Evolutionary conservation across 2,888 invertebrate species (phyloP).

Genomic region (Blera fallax): DNA sequence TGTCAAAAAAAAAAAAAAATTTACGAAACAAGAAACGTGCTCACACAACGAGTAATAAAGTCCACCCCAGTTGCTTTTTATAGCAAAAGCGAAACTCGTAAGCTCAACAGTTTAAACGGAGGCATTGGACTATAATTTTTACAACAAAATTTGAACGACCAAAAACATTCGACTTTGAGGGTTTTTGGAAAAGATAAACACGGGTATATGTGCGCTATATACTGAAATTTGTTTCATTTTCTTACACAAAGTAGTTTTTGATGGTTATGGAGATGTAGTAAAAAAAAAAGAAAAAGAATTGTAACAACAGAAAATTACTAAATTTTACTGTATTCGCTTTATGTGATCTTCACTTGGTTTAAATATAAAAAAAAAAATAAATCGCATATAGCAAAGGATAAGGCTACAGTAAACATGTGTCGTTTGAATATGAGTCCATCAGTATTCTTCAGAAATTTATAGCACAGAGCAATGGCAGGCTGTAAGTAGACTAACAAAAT

Average conservation of each 20-base stretch:
- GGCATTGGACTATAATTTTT: slow-evolving; percentile 3
- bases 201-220: neutral
- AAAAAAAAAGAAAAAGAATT: neutral
- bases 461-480: too few relatives aligned
- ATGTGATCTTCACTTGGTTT: neutral
- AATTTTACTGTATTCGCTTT: neutral
- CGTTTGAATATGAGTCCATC: too few relatives aligned
- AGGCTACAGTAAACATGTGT: neutral
- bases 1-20: neutral
- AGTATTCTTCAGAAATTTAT: too few relatives aligned
- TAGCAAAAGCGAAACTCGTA: neutral
- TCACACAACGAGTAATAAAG: neutral
- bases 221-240: neutral
- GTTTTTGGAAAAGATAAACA: neutral
- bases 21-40: neutral
- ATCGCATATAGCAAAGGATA: neutral
- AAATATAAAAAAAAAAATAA: neutral
- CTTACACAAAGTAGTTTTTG: neutral
- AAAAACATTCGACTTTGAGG: neutral
- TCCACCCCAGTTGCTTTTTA: neutral
- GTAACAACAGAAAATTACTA: neutral
- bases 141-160: neutral
- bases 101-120: neutral
- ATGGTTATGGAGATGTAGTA: neutral
- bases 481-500: too few relatives aligned